Evolutionary conservation across 2,113 vertebrate species (phyloP).

Genomic region (Chaetorhynchus papuensis): DNA sequence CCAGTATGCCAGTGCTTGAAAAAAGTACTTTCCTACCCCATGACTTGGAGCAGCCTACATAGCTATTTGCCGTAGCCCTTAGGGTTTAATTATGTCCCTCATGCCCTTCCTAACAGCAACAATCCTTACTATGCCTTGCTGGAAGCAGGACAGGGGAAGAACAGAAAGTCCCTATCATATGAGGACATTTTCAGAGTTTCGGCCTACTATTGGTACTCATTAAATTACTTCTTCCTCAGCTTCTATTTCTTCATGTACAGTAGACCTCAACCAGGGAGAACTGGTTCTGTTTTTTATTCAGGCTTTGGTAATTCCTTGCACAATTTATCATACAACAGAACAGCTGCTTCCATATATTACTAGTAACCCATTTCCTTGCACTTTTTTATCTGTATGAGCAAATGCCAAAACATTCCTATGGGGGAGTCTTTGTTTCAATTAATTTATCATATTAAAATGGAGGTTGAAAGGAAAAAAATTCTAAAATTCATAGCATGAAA

Average conservation of each 20-base stretch:
- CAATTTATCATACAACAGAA: not conserved
- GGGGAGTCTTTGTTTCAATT: not conserved
- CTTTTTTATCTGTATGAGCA: not conserved
- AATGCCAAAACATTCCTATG: not conserved
- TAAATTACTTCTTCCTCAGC: not conserved
- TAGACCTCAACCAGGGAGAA: not conserved
- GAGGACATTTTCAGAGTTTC: not conserved
- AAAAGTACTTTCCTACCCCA: not conserved
- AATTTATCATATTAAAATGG: not conserved
- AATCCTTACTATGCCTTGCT: not conserved
- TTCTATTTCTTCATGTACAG: not conserved
- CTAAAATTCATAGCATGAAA: not conserved
- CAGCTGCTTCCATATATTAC: not conserved
- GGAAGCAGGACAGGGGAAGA: not conserved
- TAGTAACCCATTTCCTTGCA: not conserved
- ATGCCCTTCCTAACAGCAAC: not conserved
- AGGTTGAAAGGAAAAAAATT: not conserved
- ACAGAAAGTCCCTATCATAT: not conserved
- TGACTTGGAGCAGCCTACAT: not conserved
- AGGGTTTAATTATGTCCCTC: not conserved
- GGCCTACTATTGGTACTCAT: not conserved
- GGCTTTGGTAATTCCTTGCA: not conserved
- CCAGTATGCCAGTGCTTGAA: not conserved
- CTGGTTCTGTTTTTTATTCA: not conserved
- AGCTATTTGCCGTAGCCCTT: not conserved